phyloP scores from a whole-genome alignment of 2,797 vertebrate species.

The Melanogrammus aeglefinus region DNA sequence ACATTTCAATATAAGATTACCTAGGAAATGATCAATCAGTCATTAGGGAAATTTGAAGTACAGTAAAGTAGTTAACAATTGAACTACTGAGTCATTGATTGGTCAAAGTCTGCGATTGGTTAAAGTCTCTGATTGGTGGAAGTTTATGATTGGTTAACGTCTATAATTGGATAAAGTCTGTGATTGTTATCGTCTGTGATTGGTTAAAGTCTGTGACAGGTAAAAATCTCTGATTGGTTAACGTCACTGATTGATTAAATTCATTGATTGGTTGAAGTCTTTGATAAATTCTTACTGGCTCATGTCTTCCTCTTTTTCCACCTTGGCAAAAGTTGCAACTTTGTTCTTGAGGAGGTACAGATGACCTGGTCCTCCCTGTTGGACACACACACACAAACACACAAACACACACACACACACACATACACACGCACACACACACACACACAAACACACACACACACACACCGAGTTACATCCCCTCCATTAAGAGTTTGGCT shows the following conservation, averaged over 20 bases:
- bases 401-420: slow-evolving; percentile 13
- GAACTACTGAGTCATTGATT: background rate
- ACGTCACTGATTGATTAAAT: background rate
- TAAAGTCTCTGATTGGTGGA: background rate
- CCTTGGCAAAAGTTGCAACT: slow-evolving; percentile 97
- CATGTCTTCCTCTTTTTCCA: slow-evolving; percentile 98
- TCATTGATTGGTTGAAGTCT: background rate
- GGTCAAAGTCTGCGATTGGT: background rate
- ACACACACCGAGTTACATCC: slow-evolving; percentile 3
- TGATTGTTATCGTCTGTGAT: too few relatives aligned
- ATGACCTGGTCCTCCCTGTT: slow-evolving; percentile 92
- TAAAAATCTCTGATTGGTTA: background rate
- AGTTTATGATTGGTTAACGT: background rate
- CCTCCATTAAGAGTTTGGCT: slow-evolving; percentile 10
- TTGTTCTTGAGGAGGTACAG: slow-evolving; percentile 98
- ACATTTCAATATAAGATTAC: background rate
- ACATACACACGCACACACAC: slow-evolving; percentile 18
- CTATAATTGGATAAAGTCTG: too few relatives aligned
- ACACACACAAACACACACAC: slow-evolving; percentile 8
- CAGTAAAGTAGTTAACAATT: background rate
- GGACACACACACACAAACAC: slow-evolving; percentile 21
- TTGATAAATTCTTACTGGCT: slow-evolving; percentile 83
- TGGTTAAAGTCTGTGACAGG: background rate
- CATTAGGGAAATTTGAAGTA: background rate
- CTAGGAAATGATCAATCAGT: background rate